Base-by-base conservation (phyloP, 2,888 invertebrate species). In the Coecobrya sp. region DNA sequence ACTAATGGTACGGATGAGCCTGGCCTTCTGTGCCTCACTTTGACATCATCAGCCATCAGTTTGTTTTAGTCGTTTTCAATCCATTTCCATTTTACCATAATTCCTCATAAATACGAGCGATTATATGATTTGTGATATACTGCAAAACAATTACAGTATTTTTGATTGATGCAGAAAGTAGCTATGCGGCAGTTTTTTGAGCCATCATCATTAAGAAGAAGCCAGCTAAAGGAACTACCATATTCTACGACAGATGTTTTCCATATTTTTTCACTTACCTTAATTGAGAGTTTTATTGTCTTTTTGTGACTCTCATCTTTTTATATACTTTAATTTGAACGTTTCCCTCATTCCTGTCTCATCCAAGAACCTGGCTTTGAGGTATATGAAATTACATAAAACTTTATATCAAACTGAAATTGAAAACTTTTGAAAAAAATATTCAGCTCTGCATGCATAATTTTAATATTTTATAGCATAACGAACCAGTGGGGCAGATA, bases 241-340 rank as follows among this genome's bases (percentile, higher is more conserved):
- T 19, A 88, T 70, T 70, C 49, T 68, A 55, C 82, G 89, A 93
- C 93, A 93, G 93, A 93, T 93, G 93, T 93, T 93, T 93, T 93
- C 92, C 93, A 92, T 91, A 92, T 85, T 85, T 89, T 89, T 79
- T 84, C 68, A 89, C 84, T 89, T 68, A 89, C 90, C 89, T 93
- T 93, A 93, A 93, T 93, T 93, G 93, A 91, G 89, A 89, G 19
- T 93, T 93, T 93, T 93, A 93, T 93, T 93, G 93, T 92, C 93
- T 92, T 87, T 84, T 89, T 86, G 45, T 87, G 65, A 42, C 79
- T 86, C 81, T 81, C 65, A 1, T 25, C 86, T 55, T 52, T 76
- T 76, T 45, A 52, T 86, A 16, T n/a, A 25, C 11, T 16, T 42
- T 8, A 42, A 42, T 19, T 30, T 62, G 19, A 52, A 84, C 70